Evolutionary conservation across 2,888 invertebrate genomes (phyloP).

Genomic region (Pheosia gnoma): DNA sequence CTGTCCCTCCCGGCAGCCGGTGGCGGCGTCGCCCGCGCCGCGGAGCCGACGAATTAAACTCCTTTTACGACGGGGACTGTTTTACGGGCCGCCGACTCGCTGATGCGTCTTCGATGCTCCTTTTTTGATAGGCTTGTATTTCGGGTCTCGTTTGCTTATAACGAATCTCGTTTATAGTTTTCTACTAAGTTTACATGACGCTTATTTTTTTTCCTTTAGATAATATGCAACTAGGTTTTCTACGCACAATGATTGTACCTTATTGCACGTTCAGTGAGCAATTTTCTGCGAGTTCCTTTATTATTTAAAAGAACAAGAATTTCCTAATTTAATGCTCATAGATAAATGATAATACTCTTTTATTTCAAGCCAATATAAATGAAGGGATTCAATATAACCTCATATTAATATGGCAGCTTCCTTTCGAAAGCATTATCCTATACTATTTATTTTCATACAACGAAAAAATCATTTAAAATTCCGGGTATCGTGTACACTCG

Average conservation of each 20-base stretch:
- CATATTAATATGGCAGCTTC: neutral
- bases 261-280: too few relatives aligned
- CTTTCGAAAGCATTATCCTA: neutral
- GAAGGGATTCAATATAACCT: neutral
- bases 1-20: constrained; percentile 14
- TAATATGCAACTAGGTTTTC: too few relatives aligned
- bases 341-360: too few relatives aligned
- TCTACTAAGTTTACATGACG: constrained; percentile 12
- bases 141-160: constrained; percentile 41
- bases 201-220: too few relatives aligned
- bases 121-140: constrained; percentile 43
- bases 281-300: too few relatives aligned
- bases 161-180: constrained; percentile 49
- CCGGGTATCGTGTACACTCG: constrained; percentile 20
- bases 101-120: constrained; percentile 48
- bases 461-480: constrained; percentile 33
- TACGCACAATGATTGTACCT: too few relatives aligned
- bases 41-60: constrained; percentile 55
- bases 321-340: too few relatives aligned
- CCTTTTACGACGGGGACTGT: constrained; percentile 53
- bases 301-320: too few relatives aligned
- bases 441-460: constrained; percentile 33
- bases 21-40: constrained; percentile 25
- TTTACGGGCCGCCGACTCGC: constrained; percentile 48
- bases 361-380: neutral